Evolutionary conservation across 2,113 vertebrate species (phyloP).

Genomic region (Ploceus nigricollis): DNA sequence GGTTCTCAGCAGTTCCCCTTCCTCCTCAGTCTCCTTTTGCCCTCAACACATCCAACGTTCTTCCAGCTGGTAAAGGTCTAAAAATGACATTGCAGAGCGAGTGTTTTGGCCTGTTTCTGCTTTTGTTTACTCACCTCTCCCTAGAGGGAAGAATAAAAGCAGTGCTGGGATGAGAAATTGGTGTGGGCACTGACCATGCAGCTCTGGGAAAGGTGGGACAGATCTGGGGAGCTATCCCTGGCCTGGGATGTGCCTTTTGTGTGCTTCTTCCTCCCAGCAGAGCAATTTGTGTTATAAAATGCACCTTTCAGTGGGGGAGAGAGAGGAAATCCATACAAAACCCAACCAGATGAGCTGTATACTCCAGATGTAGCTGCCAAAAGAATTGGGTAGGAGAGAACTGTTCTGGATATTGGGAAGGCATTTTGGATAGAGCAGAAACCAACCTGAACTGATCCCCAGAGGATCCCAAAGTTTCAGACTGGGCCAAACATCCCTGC

Average conservation of each 20-base stretch:
- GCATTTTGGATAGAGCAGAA: neutral
- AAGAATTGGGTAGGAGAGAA: neutral
- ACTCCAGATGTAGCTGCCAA: neutral
- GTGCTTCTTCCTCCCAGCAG: neutral
- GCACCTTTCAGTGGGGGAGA: neutral
- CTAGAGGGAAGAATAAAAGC: neutral
- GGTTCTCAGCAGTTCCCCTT: neutral
- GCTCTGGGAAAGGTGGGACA: neutral
- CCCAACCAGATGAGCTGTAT: neutral
- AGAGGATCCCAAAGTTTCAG: neutral
- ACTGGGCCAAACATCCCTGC: neutral
- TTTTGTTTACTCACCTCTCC: accelerated
- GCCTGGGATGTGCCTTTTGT: neutral
- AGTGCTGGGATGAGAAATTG: neutral
- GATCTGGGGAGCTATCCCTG: neutral
- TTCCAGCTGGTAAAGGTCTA: neutral
- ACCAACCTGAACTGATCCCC: neutral
- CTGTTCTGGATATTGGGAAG: neutral
- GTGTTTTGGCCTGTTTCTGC: neutral
- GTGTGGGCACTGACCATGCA: accelerated
- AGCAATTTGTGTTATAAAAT: neutral
- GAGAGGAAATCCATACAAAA: neutral
- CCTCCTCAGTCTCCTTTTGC: neutral
- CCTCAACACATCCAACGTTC: accelerated
- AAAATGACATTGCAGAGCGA: neutral